Evolutionary conservation across 2,797 vertebrate genomes (phyloP).

Genomic region (Hippocampus kuda): DNA sequence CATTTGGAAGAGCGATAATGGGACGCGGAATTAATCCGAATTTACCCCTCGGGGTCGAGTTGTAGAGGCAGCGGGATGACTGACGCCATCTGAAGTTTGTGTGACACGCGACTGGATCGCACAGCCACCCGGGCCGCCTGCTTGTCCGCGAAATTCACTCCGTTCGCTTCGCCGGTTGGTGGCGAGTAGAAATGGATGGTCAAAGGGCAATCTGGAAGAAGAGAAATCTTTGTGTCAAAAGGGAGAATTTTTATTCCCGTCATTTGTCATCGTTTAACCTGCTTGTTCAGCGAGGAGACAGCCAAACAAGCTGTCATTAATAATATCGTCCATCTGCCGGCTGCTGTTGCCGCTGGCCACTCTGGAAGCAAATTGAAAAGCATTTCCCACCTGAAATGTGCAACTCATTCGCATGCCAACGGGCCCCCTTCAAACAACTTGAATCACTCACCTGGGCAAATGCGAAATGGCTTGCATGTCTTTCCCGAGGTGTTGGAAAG

Average conservation of each 20-base stretch:
- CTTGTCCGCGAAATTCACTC: slow-evolving; percentile 10
- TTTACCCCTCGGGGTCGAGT: slow-evolving; percentile 55
- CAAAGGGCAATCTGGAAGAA: slow-evolving; percentile 62
- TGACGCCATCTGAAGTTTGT: slow-evolving; percentile 66
- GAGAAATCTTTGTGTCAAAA: background rate
- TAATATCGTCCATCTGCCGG: slow-evolving; percentile 47
- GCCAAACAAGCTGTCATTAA: slow-evolving; percentile 70
- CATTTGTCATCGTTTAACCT: slow-evolving; percentile 50
- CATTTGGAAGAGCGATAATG: slow-evolving; percentile 10
- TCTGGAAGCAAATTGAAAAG: slow-evolving; percentile 38
- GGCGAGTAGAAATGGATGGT: slow-evolving; percentile 69
- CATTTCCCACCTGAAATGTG: background rate
- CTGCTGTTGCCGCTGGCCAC: slow-evolving; percentile 19
- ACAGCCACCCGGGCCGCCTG: slow-evolving; percentile 62
- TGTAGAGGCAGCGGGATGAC: slow-evolving; percentile 55
- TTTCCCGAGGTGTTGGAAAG: slow-evolving; percentile 67
- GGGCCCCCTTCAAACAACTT: background rate
- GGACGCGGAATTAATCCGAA: too few species aligned
- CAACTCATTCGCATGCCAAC: background rate
- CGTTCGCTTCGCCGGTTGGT: slow-evolving; percentile 49
- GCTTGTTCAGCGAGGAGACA: slow-evolving; percentile 59
- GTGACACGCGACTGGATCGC: slow-evolving; percentile 37
- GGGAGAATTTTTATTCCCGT: rapidly evolving
- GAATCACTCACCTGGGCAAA: slow-evolving; percentile 56
- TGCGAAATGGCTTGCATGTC: slow-evolving; percentile 70